Evolutionary conservation across 2,797 vertebrate genomes (phyloP).

Genomic region (Vireo griseus): DNA sequence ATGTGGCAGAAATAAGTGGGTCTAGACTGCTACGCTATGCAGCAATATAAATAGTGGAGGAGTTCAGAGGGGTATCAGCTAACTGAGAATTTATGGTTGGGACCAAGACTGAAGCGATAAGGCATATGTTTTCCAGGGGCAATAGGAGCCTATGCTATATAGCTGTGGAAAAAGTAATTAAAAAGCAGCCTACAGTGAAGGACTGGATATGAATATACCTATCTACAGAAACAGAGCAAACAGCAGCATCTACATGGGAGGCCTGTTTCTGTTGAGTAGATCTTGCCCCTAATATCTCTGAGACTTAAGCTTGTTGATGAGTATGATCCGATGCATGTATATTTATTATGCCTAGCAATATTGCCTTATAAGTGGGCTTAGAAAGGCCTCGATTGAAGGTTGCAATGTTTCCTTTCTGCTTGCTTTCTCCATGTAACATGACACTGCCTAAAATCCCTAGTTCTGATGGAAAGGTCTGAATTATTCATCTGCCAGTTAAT

Average conservation of each 20-base stretch:
- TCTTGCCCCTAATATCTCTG: neutral
- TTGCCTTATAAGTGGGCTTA: neutral
- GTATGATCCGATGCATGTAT: neutral
- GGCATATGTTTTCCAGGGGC: neutral
- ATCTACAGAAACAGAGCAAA: neutral
- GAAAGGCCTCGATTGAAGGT: constrained; percentile 9
- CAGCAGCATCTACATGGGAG: neutral
- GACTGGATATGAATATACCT: neutral
- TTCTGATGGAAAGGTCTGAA: constrained; percentile 72
- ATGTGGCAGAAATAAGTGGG: neutral
- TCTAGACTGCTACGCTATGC: neutral
- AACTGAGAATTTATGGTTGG: neutral
- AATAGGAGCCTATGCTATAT: neutral
- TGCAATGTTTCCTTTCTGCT: constrained; percentile 26
- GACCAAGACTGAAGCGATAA: neutral
- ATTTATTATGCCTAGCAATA: neutral
- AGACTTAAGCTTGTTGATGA: neutral
- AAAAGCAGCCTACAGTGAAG: neutral
- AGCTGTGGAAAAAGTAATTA: neutral
- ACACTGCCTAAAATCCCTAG: constrained; percentile 50
- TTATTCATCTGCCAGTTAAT: constrained; percentile 78
- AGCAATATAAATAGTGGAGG: neutral
- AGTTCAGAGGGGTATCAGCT: neutral
- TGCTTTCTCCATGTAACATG: neutral
- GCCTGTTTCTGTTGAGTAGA: neutral